Percentiles rank a stretch among this genome's conserved stretches.
Conservation (phyloP, 2,113 vertebrate species). For the Passer montanus region DNA sequence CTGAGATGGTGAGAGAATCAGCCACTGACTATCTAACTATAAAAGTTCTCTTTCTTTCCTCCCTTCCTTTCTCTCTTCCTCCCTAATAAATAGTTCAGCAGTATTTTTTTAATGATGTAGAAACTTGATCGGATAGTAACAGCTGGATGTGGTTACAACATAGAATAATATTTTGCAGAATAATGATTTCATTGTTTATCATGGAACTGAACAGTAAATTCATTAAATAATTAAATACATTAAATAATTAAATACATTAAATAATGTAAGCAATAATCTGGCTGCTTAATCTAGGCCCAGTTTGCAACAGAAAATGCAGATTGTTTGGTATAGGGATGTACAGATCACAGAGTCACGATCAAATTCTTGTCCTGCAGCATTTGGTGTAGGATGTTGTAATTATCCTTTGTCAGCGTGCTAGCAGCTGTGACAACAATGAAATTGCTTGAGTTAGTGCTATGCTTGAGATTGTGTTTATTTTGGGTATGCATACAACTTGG, state of each 20-base stretch:
- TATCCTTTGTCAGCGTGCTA: background rate
- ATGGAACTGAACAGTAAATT: background rate
- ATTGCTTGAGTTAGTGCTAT: background rate
- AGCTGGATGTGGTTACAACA: background rate
- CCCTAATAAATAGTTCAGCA: background rate
- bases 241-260: background rate
- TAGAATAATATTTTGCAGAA: background rate
- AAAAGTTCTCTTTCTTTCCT: background rate
- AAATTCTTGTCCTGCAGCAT: background rate
- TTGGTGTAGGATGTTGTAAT: background rate
- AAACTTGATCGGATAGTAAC: background rate
- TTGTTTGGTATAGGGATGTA: background rate
- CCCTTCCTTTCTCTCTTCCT: background rate
- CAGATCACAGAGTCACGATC: background rate
- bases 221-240: background rate
- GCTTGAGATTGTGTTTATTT: background rate
- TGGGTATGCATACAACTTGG: background rate
- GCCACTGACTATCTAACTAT: background rate
- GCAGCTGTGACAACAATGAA: background rate
- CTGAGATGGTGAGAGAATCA: background rate
- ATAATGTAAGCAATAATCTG: background rate
- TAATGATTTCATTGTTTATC: background rate
- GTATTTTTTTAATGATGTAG: background rate
- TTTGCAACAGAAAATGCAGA: background rate
- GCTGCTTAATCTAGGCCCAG: background rate